phyloP scores from a whole-genome alignment of 2,113 vertebrate genomes.

The Platichthys stellatus region DNA sequence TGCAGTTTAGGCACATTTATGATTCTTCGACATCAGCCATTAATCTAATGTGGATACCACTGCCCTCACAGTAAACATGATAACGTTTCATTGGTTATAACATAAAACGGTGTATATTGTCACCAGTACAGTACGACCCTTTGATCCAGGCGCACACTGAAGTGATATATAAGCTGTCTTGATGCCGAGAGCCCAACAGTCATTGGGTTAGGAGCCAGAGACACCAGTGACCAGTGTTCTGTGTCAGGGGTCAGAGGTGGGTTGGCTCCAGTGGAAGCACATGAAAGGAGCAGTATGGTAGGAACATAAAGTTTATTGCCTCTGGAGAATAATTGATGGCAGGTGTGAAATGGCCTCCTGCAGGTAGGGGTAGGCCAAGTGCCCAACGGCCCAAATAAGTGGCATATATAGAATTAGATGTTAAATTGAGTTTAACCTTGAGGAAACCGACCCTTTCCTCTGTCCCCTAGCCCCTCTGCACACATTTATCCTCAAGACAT shows the following conservation, averaged over 20 bases:
- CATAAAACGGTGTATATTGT: slow-evolving; percentile 46
- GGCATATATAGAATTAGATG: slow-evolving; percentile 65
- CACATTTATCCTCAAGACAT: slow-evolving; percentile 35
- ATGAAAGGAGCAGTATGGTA: slow-evolving; percentile 78
- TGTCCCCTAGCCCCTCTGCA: slow-evolving; percentile 24
- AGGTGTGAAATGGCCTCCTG: slow-evolving; percentile 68
- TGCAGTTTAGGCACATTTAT: not conserved
- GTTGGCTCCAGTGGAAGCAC: slow-evolving; percentile 66
- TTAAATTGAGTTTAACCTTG: slow-evolving; percentile 74
- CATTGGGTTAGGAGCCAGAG: slow-evolving; percentile 53
- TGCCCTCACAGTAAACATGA: slow-evolving; percentile 2
- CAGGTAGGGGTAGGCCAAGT: slow-evolving; percentile 54
- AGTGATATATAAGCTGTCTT: slow-evolving; percentile 65
- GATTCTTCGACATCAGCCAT: not conserved
- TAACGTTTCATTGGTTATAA: slow-evolving; percentile 36
- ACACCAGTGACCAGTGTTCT: slow-evolving; percentile 62
- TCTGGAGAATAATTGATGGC: slow-evolving; percentile 79
- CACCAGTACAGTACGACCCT: slow-evolving; percentile 39
- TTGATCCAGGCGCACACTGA: slow-evolving; percentile 55
- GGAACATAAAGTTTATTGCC: slow-evolving; percentile 79
- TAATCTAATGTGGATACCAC: not conserved
- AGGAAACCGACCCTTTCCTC: slow-evolving; percentile 41
- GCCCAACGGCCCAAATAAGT: slow-evolving; percentile 60
- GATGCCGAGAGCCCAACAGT: slow-evolving; percentile 37
- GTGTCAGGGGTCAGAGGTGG: slow-evolving; percentile 73